Evolutionary conservation across 2,888 invertebrate genomes (phyloP).

Genomic region (Molanna angustata): DNA sequence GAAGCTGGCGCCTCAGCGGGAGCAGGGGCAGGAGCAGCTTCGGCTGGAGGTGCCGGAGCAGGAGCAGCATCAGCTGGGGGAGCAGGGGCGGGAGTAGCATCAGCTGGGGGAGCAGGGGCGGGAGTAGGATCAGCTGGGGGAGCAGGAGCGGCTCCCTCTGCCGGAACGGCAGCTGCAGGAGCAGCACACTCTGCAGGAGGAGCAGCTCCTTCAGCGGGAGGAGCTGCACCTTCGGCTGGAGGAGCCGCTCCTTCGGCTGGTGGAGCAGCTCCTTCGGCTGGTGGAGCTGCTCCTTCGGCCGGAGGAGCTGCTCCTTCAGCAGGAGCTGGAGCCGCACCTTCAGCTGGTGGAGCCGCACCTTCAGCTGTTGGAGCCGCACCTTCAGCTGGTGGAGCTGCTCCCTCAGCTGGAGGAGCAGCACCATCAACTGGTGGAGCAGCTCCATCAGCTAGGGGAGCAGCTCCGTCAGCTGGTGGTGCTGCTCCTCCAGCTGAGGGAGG

Average conservation of each 20-base stretch:
- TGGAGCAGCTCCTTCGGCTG: slow-evolving; percentile 15
- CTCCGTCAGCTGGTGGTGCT: slow-evolving; percentile 36
- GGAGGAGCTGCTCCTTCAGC: slow-evolving; percentile 35
- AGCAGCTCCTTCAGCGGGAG: slow-evolving; percentile 34
- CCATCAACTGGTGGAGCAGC: slow-evolving; percentile 39
- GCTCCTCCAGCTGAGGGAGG: slow-evolving; percentile 39
- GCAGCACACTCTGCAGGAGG: slow-evolving; percentile 37
- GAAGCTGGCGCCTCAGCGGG: slow-evolving; percentile 33
- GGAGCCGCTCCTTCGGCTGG: slow-evolving; percentile 34
- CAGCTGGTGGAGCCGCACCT: slow-evolving; percentile 27
- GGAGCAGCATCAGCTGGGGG: slow-evolving; percentile 35
- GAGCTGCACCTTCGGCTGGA: slow-evolving; percentile 35
- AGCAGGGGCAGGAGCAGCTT: slow-evolving; percentile 34
- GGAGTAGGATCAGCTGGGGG: slow-evolving; percentile 36
- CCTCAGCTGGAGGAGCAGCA: slow-evolving; percentile 35
- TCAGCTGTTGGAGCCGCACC: slow-evolving; percentile 34
- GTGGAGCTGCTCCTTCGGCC: slow-evolving; percentile 27
- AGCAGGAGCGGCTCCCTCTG: slow-evolving; percentile 35
- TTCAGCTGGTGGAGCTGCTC: slow-evolving; percentile 34
- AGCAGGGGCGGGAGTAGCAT: slow-evolving; percentile 33
- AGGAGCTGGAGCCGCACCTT: slow-evolving; percentile 32
- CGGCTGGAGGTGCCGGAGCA: slow-evolving; percentile 31
- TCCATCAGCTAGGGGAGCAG: slow-evolving; percentile 34
- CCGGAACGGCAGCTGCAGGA: slow-evolving; percentile 36
- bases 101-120: slow-evolving; percentile 36